phyloP scores from a whole-genome alignment of 2,113 vertebrate genomes.

The Jacana jacana region DNA sequence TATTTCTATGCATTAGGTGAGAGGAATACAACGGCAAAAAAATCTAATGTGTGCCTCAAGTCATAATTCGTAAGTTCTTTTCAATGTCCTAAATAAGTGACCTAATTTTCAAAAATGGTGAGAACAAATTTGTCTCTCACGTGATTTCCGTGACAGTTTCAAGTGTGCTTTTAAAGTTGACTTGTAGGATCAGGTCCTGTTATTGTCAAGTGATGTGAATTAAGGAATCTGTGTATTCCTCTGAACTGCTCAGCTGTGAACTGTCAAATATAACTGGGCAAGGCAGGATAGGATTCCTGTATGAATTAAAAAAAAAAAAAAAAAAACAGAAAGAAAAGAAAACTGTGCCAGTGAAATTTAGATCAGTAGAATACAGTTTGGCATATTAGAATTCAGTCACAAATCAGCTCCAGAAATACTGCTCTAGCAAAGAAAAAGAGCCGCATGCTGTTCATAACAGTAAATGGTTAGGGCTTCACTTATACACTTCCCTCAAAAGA shows the following conservation, averaged over 20 bases:
- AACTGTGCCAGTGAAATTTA: background rate
- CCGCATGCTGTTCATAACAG: conserved; percentile 9
- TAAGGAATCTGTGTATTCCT: background rate
- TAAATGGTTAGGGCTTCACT: conserved; percentile 19
- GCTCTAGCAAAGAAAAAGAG: background rate
- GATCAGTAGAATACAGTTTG: conserved; percentile 21
- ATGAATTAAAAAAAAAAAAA: too few species aligned
- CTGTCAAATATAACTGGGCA: conserved; percentile 9
- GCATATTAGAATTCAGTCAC: conserved; percentile 1
- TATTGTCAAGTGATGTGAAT: conserved; percentile 11
- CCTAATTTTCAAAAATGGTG: conserved; percentile 44
- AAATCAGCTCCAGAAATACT: conserved; percentile 31
- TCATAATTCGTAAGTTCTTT: conserved; percentile 19
- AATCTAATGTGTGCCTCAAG: background rate
- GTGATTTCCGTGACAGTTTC: background rate
- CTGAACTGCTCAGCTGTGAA: conserved; percentile 42
- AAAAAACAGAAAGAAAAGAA: background rate
- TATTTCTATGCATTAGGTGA: background rate
- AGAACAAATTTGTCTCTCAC: background rate
- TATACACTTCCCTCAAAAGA: background rate
- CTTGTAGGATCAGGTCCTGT: conserved; percentile 5
- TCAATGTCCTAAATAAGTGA: conserved; percentile 54
- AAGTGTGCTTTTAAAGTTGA: conserved; percentile 21
- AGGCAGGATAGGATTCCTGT: background rate
- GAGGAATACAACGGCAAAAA: background rate